Base-by-base conservation (phyloP, 2,888 invertebrate genomes). In the Zygaena filipendulae region DNA sequence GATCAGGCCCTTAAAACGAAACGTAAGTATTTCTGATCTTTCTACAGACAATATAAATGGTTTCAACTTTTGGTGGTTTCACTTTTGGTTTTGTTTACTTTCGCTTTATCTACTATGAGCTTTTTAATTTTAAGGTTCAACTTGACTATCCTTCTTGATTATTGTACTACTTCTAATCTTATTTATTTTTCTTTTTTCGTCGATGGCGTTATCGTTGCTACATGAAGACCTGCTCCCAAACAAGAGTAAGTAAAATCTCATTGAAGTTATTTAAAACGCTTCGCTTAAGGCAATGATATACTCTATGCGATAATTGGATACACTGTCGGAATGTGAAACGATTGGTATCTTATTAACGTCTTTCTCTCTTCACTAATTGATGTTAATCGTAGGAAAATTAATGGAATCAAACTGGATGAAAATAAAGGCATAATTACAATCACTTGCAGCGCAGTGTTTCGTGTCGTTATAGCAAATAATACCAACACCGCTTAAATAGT, bases 181-280 rank as follows among this genome's bases (percentile, higher is more conserved):
- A 40, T 55, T 40, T 54, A 50, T 59, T 60, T 59, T 67, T 66
- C 51, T 58, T 53, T 62, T 64, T 57, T 55, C 56, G 60, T 59
- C 57, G 64, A 72, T 63, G 79, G 59, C 43, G 58, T 48, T 54
- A 44, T 45, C 49, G 56, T 55, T 43, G 57, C 62, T 52, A 64
- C 63, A 44, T 71, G 81, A 82, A 84, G 85, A 70, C 84, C 83
- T 71, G 84, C 85, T 75, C 83, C 82, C 71, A 85, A 83, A 80
- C 83, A 70, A 77, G 85, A 85, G 85, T 85, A 83, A 85, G 85
- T 85, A 66, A 39, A 47, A 36, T 40, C 42, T 39, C 24, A 35
- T 35, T 39, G 30, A 36, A 40, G 26, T 40, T 40, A 47, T 45
- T 45, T 44, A 37, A 41, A 38, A 42, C 34, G 75, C 75, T 72